Evolutionary conservation across 2,888 invertebrate genomes (phyloP).

Genomic region (Dryomyza anilis): DNA sequence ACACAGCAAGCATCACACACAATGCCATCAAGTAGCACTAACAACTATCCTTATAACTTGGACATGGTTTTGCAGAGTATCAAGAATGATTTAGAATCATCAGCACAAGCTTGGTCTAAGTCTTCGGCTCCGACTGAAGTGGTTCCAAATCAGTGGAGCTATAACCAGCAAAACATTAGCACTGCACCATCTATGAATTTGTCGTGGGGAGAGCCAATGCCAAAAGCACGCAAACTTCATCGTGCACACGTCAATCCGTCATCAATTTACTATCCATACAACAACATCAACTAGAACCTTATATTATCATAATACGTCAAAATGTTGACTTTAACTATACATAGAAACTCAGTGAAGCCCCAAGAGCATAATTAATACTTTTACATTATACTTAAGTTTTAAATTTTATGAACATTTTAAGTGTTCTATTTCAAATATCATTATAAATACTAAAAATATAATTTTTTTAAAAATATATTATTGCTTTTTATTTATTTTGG

Average conservation of each 20-base stretch:
- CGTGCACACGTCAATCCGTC: not conserved
- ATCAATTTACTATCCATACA: not conserved
- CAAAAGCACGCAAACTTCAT: not conserved
- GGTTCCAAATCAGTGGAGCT: not conserved
- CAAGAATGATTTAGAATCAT: slow-evolving; percentile 29
- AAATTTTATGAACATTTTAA: too few relatives aligned
- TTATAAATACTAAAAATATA: too few relatives aligned
- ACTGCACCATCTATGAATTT: not conserved
- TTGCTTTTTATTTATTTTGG: too few relatives aligned
- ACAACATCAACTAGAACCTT: not conserved
- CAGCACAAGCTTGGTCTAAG: slow-evolving; percentile 25
- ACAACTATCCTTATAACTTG: slow-evolving; percentile 18
- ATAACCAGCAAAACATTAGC: not conserved
- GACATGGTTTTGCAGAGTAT: slow-evolving; percentile 30
- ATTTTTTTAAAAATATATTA: too few relatives aligned
- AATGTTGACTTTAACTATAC: not conserved
- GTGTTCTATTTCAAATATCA: too few relatives aligned
- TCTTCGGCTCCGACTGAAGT: not conserved
- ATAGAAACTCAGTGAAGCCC: not conserved
- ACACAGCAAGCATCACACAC: not conserved
- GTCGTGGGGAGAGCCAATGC: not conserved
- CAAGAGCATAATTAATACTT: too few relatives aligned
- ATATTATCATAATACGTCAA: not conserved
- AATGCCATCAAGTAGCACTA: not conserved
- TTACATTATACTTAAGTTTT: too few relatives aligned